Evolutionary conservation across 2,888 invertebrate genomes (phyloP).

Genomic region (Ochropleura leucogaster): DNA sequence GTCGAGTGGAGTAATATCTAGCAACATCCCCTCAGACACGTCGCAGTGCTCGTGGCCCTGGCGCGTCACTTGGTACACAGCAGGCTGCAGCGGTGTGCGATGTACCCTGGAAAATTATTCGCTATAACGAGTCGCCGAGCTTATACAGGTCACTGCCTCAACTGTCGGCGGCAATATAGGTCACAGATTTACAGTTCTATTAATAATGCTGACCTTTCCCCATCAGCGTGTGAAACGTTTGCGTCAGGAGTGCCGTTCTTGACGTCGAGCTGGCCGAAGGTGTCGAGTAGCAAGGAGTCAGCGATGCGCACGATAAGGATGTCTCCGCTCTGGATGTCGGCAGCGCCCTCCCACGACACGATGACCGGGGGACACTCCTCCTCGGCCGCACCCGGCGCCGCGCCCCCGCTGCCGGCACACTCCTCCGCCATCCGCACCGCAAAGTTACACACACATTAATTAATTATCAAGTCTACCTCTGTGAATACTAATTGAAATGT

Average conservation of each 20-base stretch:
- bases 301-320: constrained; percentile 93
- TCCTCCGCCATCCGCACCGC: constrained; percentile 85
- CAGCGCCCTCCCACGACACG: constrained; percentile 92
- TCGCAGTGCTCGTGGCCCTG: constrained; percentile 94
- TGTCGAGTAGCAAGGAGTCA: constrained; percentile 90
- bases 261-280: constrained; percentile 70
- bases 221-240: constrained; percentile 76
- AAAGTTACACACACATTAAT: constrained; percentile 79
- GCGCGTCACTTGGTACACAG: constrained; percentile 93
- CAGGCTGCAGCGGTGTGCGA: constrained; percentile 89
- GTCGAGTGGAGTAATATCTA: constrained; percentile 93
- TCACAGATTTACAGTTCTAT: constrained; percentile 47
- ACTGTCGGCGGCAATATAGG: constrained; percentile 44
- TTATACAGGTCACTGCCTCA: constrained; percentile 54
- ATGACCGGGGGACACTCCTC: constrained; percentile 90
- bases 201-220: constrained; percentile 77
- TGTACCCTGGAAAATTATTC: constrained; percentile 84
- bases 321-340: constrained; percentile 93
- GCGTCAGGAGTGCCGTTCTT: constrained; percentile 76
- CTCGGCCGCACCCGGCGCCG: constrained; percentile 72
- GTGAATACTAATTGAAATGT: constrained; percentile 72
- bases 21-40: constrained; percentile 92
- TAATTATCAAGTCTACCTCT: constrained; percentile 74
- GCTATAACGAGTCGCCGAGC: constrained; percentile 42
- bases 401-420: constrained; percentile 73